These are phyloP conservation scores for Drosophila imparisetae DNA, from an alignment of 2,888 invertebrate species.

Conservation along the genomic window DNA sequence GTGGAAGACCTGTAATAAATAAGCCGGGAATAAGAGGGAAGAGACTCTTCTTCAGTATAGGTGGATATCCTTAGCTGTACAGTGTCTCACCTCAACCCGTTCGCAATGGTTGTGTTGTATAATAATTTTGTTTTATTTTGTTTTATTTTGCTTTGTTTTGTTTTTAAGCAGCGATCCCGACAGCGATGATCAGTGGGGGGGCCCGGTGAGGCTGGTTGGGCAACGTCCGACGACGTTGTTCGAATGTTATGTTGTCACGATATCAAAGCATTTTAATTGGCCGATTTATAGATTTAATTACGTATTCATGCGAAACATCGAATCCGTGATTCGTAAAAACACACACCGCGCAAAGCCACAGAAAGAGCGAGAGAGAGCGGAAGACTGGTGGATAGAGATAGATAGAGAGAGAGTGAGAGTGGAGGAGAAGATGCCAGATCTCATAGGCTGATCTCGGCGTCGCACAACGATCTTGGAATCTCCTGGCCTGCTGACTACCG, in stretches of 20 bases:
- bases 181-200: conserved; percentile 35
- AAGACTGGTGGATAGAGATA: background rate
- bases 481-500: conserved; percentile 31
- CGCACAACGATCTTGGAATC: conserved; percentile 72
- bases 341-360: conserved; percentile 80
- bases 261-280: conserved; percentile 85
- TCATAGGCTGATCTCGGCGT: conserved; percentile 55
- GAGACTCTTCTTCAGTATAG: background rate
- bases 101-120: conserved; percentile 54
- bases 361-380: conserved; percentile 2
- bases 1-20: conserved; percentile 26
- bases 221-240: conserved; percentile 73
- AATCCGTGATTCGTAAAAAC: conserved; percentile 85
- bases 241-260: conserved; percentile 85
- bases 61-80: conserved; percentile 20
- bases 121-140: conserved; percentile 69
- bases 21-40: conserved; percentile 19
- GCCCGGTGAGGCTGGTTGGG: conserved; percentile 14
- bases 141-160: conserved; percentile 15
- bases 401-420: conserved; percentile 29
- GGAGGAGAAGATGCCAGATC: conserved; percentile 50
- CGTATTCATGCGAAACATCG: conserved; percentile 85
- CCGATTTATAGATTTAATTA: conserved; percentile 85
- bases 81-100: conserved; percentile 1
- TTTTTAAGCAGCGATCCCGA: conserved; percentile 30